Conservation (phyloP, 2,888 invertebrate species). For the Nebria salina region DNA sequence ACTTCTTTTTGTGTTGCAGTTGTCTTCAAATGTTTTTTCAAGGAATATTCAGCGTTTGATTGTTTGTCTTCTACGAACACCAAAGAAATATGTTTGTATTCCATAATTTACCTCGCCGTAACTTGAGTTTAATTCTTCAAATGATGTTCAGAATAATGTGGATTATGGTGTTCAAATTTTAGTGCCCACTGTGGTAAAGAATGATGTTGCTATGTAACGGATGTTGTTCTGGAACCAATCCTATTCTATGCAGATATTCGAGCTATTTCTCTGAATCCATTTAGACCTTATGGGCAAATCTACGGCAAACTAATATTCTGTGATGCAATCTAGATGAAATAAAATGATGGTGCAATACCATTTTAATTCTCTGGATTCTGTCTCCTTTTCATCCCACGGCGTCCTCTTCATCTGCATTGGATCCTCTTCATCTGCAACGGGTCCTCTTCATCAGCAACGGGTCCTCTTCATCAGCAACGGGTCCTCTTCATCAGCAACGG, state of each 20-base stretch:
- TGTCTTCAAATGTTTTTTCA: neutral
- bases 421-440: neutral
- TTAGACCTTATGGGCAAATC: neutral
- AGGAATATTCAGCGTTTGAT: too few relatives aligned
- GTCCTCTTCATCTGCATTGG: neutral
- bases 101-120: too few relatives aligned
- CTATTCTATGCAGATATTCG: too few relatives aligned
- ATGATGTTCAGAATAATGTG: too few relatives aligned
- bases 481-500: neutral
- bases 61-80: too few relatives aligned
- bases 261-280: neutral
- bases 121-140: too few relatives aligned
- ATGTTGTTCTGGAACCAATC: neutral
- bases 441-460: constrained; percentile 5
- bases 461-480: neutral
- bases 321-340: neutral
- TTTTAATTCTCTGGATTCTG: neutral
- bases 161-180: too few relatives aligned
- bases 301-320: neutral
- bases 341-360: neutral
- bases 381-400: neutral
- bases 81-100: too few relatives aligned
- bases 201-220: too few relatives aligned
- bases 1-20: neutral
- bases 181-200: too few relatives aligned